These are phyloP conservation scores for Cyprinodon brontotheroides DNA, from an alignment of 2,113 vertebrate species.

Conservation along the genomic window DNA sequence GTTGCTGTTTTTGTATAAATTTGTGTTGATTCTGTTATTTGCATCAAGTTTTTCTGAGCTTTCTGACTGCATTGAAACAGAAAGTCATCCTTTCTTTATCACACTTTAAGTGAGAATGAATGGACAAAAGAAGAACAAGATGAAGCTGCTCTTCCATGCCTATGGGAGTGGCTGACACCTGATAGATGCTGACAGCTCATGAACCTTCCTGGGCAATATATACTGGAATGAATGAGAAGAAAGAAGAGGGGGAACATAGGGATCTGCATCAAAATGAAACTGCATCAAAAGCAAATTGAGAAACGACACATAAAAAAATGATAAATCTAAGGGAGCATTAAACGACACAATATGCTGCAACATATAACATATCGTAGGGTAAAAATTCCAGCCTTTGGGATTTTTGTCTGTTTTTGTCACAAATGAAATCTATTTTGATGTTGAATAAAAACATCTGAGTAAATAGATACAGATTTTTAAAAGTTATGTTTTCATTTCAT, in stretches of 20 bases:
- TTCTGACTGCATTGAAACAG: neutral
- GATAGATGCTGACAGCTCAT: conserved; percentile 45
- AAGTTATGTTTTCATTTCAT: no score
- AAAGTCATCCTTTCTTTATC: neutral
- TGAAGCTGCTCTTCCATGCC: conserved; percentile 16
- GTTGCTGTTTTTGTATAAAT: neutral
- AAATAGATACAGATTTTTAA: no score
- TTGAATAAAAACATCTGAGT: no score
- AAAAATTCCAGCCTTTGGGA: no score
- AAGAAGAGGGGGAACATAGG: neutral
- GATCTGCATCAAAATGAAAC: neutral
- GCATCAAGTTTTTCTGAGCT: neutral
- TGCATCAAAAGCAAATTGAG: neutral
- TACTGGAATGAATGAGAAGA: neutral
- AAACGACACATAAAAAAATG: neutral
- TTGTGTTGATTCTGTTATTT: neutral
- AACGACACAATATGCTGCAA: neutral
- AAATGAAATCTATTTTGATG: no score
- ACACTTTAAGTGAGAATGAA: neutral
- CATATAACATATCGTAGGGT: no score
- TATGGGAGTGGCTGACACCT: conserved; percentile 33
- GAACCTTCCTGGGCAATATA: conserved; percentile 32
- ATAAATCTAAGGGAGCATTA: neutral
- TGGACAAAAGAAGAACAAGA: conserved; percentile 4
- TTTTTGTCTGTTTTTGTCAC: no score